These are phyloP conservation scores for Carlito syrichta DNA, from an alignment of 2,113 vertebrate genomes.

Conservation along the genomic window DNA sequence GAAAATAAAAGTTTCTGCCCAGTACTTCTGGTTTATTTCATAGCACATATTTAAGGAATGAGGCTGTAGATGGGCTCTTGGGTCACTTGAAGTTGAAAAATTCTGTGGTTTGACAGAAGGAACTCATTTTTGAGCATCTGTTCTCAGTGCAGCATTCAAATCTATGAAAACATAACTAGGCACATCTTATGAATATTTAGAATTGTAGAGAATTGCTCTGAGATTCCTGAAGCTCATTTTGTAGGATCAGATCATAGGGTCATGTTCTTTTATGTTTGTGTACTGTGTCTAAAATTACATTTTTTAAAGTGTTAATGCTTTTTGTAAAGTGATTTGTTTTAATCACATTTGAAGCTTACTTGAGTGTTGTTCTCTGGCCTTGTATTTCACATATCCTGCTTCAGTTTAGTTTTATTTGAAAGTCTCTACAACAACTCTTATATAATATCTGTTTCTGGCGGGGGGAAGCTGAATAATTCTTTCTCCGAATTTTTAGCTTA, in stretches of 20 bases:
- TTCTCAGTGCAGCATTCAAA: not conserved
- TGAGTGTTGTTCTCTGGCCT: not conserved
- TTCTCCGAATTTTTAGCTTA: not conserved
- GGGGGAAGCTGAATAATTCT: not conserved
- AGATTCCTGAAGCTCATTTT: not conserved
- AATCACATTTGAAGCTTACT: not conserved
- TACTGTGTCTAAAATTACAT: not conserved
- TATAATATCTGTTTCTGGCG: not conserved
- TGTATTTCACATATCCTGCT: not conserved
- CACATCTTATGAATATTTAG: not conserved
- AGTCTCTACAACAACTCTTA: not conserved
- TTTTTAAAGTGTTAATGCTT: not conserved
- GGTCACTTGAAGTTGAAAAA: not conserved
- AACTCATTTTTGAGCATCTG: not conserved
- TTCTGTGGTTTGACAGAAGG: not conserved
- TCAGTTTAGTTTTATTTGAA: constrained; percentile 3
- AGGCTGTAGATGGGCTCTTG: not conserved
- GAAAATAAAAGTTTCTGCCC: not conserved
- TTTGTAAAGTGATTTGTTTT: not conserved
- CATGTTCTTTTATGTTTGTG: not conserved
- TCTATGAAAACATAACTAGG: not conserved
- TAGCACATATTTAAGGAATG: not conserved
- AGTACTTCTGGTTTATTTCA: not conserved
- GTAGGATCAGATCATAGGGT: not conserved
- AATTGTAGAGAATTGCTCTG: not conserved